These are phyloP conservation scores for Byasa hedistus DNA, from an alignment of 2,888 invertebrate species.

Conservation along the genomic window DNA sequence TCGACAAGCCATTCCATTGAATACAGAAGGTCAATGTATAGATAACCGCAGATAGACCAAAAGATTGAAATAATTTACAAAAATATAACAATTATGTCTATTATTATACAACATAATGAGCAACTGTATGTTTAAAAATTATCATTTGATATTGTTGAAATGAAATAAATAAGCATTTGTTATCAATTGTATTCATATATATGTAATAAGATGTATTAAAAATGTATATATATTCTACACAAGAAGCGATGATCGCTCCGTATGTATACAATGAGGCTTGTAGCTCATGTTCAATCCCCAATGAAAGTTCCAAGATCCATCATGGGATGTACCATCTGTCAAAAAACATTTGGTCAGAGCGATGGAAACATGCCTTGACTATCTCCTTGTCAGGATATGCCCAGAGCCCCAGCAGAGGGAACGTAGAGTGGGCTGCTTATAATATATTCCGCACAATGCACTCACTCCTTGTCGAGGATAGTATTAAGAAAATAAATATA, in stretches of 20 bases:
- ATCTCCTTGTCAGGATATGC: too few species aligned
- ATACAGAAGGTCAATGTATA: conserved; percentile 41
- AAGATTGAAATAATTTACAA: conserved; percentile 67
- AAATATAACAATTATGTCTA: conserved; percentile 67
- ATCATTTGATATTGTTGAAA: conserved; percentile 65
- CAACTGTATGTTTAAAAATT: conserved; percentile 54
- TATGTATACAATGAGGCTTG: too few species aligned
- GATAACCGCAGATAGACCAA: conserved; percentile 49
- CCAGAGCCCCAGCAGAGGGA: too few species aligned
- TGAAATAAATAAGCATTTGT: conserved; percentile 56
- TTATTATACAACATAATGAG: conserved; percentile 65
- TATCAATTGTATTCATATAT: conserved; percentile 53
- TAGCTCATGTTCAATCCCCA: too few species aligned
- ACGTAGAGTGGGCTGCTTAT: too few species aligned
- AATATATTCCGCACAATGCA: conserved; percentile 29
- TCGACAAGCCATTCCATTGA: conserved; percentile 55
- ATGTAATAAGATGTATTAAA: conserved; percentile 19
- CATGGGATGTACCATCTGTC: too few species aligned
- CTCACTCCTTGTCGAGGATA: conserved; percentile 6
- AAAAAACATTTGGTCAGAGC: too few species aligned
- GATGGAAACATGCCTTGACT: too few species aligned
- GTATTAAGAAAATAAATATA: conserved; percentile 23
- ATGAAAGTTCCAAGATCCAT: too few species aligned
- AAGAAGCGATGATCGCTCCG: background rate
- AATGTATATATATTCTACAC: background rate